Evolutionary conservation across 2,113 vertebrate genomes (phyloP).

Genomic region (Sebastes fasciatus): DNA sequence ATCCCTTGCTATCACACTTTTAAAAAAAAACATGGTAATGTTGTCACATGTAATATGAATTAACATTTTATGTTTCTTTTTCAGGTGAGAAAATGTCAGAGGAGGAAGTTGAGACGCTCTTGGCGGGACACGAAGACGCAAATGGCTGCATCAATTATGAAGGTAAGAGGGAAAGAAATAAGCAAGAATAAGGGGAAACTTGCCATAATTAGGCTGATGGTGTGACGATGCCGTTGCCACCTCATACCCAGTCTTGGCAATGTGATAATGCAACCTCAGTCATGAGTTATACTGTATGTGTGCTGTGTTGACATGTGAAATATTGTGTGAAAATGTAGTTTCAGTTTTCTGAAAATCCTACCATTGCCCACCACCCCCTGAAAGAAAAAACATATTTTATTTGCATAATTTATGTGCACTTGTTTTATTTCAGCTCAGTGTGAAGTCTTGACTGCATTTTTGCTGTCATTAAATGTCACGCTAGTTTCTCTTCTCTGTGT

Average conservation of each 20-base stretch:
- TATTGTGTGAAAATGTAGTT: not conserved
- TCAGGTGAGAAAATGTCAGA: conserved; percentile 96
- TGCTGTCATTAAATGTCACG: not conserved
- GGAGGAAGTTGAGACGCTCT: conserved; percentile 93
- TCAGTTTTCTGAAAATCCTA: not conserved
- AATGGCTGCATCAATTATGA: conserved; percentile 98
- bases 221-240: not conserved
- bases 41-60: not conserved
- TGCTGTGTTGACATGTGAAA: not conserved
- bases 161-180: conserved; percentile 82
- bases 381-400: not conserved
- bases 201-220: not conserved
- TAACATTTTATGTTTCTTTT: not conserved
- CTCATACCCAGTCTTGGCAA: not conserved
- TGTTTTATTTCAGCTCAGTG: not conserved
- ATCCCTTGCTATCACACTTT: not conserved
- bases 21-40: not conserved
- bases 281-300: not conserved
- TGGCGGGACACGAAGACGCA: conserved; percentile 93
- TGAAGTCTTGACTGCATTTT: not conserved
- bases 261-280: not conserved
- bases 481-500: not conserved
- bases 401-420: not conserved
- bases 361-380: not conserved
- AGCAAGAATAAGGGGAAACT: not conserved